These are phyloP conservation scores for Drosophila trapezifrons DNA, from an alignment of 1,140 invertebrate species.

Conservation along the genomic window DNA sequence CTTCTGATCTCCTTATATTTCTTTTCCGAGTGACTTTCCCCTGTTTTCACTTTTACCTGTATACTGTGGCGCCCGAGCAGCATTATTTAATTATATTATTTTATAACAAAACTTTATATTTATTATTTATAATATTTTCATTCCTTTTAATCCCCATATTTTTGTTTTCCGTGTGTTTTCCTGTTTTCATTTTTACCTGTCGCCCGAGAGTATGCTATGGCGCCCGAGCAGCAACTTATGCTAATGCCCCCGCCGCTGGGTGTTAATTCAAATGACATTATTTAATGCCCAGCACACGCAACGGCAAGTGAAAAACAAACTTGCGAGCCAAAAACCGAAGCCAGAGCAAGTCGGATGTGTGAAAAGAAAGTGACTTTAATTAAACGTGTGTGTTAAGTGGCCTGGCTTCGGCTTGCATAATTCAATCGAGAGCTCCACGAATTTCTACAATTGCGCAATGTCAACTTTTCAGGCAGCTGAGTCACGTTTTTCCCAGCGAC, in stretches of 20 bases:
- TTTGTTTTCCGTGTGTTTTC: not conserved
- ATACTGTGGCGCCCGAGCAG: conserved; percentile 35
- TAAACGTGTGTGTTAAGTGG: conserved; percentile 65
- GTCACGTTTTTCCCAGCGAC: conserved; percentile 37
- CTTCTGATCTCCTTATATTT: not conserved
- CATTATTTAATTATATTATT: too few species aligned
- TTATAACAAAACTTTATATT: too few species aligned
- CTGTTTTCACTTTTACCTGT: conserved; percentile 9
- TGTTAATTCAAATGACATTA: conserved; percentile 81
- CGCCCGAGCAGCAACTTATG: conserved; percentile 56
- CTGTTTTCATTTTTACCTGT: conserved; percentile 2
- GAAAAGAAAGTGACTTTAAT: conserved; percentile 79
- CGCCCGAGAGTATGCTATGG: conserved; percentile 56
- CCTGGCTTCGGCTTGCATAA: conserved; percentile 64
- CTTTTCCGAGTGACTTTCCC: not conserved
- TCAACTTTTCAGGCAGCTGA: not conserved
- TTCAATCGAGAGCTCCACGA: conserved; percentile 46
- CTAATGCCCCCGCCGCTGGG: conserved; percentile 61
- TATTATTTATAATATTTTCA: not conserved
- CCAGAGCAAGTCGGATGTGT: conserved; percentile 46
- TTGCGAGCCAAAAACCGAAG: conserved; percentile 16
- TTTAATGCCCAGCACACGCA: conserved; percentile 78
- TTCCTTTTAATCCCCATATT: not conserved
- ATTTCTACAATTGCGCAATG: conserved; percentile 53
- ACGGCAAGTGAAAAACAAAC: conserved; percentile 30